These are phyloP conservation scores for Drosophila watanabei DNA, from an alignment of 1,140 invertebrate species.

Conservation along the genomic window DNA sequence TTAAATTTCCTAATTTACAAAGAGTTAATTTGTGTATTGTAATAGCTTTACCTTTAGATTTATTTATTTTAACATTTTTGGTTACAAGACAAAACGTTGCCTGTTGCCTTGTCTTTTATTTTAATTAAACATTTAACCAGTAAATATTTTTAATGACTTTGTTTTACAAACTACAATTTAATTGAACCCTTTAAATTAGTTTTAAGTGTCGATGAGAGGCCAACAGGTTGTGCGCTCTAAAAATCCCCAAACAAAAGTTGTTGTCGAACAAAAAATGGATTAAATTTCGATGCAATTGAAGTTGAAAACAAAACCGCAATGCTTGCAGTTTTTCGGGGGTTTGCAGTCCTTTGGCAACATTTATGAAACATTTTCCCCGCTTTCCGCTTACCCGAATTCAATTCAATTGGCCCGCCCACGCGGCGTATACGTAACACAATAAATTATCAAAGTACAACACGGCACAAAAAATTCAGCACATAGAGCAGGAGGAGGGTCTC, in stretches of 20 bases:
- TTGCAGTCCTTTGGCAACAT: slow-evolving; percentile 26
- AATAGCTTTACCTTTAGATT: not conserved
- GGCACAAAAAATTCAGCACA: slow-evolving; percentile 21
- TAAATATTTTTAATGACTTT: not conserved
- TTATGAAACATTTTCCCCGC: slow-evolving; percentile 41
- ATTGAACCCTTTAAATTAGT: not conserved
- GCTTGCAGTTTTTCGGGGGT: slow-evolving; percentile 35
- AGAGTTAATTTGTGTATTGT: not conserved
- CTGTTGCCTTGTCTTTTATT: not conserved
- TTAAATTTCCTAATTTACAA: not conserved
- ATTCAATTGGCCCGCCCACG: slow-evolving; percentile 59
- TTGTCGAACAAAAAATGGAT: slow-evolving; percentile 35
- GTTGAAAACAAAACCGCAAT: slow-evolving; percentile 44
- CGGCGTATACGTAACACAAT: slow-evolving; percentile 69
- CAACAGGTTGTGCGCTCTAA: slow-evolving; percentile 61
- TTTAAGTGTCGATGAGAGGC: not conserved
- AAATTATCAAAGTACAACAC: slow-evolving; percentile 63
- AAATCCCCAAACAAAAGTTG: slow-evolving; percentile 45
- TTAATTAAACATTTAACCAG: not conserved
- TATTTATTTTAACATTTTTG: not conserved
- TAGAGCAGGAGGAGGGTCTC: not conserved
- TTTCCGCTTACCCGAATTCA: slow-evolving; percentile 11
- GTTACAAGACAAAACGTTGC: not conserved
- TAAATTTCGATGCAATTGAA: slow-evolving; percentile 54
- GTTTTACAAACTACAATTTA: not conserved